Evolutionary conservation across 1,140 invertebrate genomes (phyloP).

Genomic region (Myzus persicae): DNA sequence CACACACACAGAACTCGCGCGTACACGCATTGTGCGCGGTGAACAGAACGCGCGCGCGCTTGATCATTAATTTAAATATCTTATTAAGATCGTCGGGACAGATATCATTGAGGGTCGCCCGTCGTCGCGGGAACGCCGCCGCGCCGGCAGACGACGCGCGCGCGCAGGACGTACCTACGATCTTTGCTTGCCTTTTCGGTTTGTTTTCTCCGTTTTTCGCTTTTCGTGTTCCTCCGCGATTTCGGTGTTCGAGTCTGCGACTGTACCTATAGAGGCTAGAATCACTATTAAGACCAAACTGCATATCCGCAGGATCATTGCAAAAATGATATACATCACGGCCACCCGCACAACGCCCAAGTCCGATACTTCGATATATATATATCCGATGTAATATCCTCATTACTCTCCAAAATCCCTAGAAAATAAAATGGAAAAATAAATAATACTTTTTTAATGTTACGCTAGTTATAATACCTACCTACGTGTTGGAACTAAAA

Average conservation of each 20-base stretch:
- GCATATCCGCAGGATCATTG: background rate
- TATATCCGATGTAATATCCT: background rate
- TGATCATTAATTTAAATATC: slow-evolving; percentile 57
- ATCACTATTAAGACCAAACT: background rate
- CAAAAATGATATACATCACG: background rate
- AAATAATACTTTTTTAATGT: background rate
- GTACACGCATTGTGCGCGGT: background rate
- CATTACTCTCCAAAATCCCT: too few relatives aligned
- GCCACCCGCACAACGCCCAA: background rate
- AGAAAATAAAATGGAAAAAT: background rate
- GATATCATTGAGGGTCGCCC: slow-evolving; percentile 46
- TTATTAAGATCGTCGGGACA: slow-evolving; percentile 54
- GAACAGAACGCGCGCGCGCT: background rate
- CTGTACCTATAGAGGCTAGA: background rate
- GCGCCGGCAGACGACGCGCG: background rate
- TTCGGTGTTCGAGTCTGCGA: background rate
- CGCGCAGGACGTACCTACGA: background rate
- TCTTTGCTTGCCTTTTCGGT: background rate
- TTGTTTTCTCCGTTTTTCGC: background rate
- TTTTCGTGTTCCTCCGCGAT: background rate
- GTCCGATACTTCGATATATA: background rate
- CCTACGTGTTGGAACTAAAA: background rate
- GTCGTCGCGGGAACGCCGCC: background rate
- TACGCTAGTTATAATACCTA: background rate
- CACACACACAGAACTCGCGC: background rate